Percentiles rank a stretch among this genome's conserved stretches.
phyloP scores from a whole-genome alignment of 2,113 vertebrate genomes.

The Cavia porcellus region DNA sequence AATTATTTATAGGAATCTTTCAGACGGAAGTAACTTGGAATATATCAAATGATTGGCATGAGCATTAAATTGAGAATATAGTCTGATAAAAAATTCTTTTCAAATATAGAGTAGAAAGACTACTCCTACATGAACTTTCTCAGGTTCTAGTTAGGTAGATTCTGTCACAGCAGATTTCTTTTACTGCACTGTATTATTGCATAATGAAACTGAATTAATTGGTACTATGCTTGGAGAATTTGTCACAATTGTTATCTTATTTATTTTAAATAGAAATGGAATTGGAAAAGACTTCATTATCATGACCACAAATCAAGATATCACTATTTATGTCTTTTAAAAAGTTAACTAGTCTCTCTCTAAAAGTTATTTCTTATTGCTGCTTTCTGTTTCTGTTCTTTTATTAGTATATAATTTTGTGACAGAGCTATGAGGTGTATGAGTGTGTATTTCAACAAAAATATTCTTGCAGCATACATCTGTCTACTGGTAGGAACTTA shows the following conservation, averaged over 20 bases:
- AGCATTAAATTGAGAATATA: background rate
- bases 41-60: background rate
- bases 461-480: background rate
- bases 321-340: background rate
- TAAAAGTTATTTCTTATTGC: constrained; percentile 15
- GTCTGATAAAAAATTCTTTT: constrained; percentile 16
- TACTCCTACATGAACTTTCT: background rate
- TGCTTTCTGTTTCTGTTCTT: constrained; percentile 4
- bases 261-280: constrained; percentile 64
- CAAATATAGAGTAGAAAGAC: constrained; percentile 43
- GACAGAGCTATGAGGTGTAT: background rate
- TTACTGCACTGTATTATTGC: background rate
- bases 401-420: background rate
- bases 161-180: constrained; percentile 33
- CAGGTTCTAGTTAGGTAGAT: constrained; percentile 62
- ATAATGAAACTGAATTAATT: constrained; percentile 67
- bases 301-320: constrained; percentile 26
- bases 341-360: background rate
- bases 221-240: constrained; percentile 23
- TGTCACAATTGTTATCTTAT: constrained; percentile 33
- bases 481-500: background rate
- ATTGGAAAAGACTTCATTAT: constrained; percentile 54
- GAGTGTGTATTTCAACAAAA: background rate
- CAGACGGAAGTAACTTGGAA: background rate
- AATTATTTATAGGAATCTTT: constrained; percentile 21